These are phyloP conservation scores for Botia almorhae DNA, from an alignment of 2,797 vertebrate genomes.

Conservation along the genomic window DNA sequence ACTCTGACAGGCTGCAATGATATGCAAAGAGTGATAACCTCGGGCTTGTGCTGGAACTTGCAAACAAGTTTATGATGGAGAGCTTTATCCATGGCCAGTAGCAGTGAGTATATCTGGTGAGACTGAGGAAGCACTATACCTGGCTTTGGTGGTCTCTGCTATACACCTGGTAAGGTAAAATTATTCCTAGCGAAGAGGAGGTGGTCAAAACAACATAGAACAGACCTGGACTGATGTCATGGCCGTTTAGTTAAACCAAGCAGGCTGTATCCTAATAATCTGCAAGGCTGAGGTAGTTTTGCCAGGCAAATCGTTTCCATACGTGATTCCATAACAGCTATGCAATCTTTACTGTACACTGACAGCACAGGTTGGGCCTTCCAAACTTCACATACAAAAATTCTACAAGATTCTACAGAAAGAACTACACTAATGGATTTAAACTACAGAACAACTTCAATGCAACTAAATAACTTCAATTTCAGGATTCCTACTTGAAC, in stretches of 20 bases:
- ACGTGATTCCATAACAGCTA: slow-evolving; percentile 6
- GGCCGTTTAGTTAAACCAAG: slow-evolving; percentile 24
- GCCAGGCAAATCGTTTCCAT: not conserved
- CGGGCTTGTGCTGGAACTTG: slow-evolving; percentile 74
- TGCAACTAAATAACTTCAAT: no score
- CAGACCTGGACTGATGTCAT: slow-evolving; percentile 13
- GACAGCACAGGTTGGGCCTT: not conserved
- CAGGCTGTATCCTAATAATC: not conserved
- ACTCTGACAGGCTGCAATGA: slow-evolving; percentile 69
- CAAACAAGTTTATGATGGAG: slow-evolving; percentile 75
- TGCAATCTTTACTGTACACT: not conserved
- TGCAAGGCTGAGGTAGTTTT: slow-evolving; percentile 7
- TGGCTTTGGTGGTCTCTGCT: not conserved
- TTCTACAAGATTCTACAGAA: no score
- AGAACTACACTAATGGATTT: not conserved
- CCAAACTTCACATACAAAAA: not conserved
- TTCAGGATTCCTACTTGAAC: no score
- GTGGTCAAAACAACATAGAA: not conserved
- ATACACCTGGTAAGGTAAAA: not conserved
- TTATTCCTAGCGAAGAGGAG: not conserved
- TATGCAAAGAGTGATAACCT: slow-evolving; percentile 78
- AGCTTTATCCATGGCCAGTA: slow-evolving; percentile 80
- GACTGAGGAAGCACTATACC: slow-evolving; percentile 74
- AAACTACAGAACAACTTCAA: not conserved
- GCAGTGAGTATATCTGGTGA: slow-evolving; percentile 74